Evolutionary conservation across 2,113 vertebrate species (phyloP).

Genomic region (Cebidichthys violaceus): DNA sequence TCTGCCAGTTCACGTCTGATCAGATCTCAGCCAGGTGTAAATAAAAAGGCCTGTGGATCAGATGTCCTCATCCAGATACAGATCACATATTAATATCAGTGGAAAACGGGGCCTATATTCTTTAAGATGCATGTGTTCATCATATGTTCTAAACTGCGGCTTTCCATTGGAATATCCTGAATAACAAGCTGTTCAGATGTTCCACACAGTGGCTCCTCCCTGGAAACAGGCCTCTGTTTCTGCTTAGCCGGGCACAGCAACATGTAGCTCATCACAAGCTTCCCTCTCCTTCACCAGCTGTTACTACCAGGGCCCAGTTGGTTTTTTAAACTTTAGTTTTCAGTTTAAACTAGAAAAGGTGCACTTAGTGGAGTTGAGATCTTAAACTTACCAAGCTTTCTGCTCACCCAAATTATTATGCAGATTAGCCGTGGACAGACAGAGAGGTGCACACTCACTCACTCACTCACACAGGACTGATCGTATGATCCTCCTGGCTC

Average conservation of each 20-base stretch:
- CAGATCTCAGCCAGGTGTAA: neutral
- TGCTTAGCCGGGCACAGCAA: slow-evolving; percentile 58
- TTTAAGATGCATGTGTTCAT: slow-evolving; percentile 5
- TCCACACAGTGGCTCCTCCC: slow-evolving; percentile 58
- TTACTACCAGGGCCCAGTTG: slow-evolving; percentile 11
- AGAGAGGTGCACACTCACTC: too few species aligned
- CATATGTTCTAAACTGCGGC: slow-evolving; percentile 30
- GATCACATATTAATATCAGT: neutral
- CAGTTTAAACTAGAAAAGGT: slow-evolving; percentile 1
- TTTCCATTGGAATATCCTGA: slow-evolving; percentile 58
- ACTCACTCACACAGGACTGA: too few species aligned
- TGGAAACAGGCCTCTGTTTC: slow-evolving; percentile 70
- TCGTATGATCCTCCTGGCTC: too few species aligned
- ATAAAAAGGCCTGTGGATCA: neutral
- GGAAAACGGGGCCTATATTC: neutral
- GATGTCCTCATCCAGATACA: neutral
- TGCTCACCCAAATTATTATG: neutral
- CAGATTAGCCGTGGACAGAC: neutral
- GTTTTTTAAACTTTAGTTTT: neutral
- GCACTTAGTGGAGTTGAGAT: neutral
- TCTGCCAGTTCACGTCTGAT: neutral
- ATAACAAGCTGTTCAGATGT: slow-evolving; percentile 62
- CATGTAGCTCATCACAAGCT: slow-evolving; percentile 39
- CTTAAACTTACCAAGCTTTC: neutral
- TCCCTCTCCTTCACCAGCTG: slow-evolving; percentile 46